phyloP scores from a whole-genome alignment of 2,113 vertebrate genomes.

The Pseudopodoces humilis region DNA sequence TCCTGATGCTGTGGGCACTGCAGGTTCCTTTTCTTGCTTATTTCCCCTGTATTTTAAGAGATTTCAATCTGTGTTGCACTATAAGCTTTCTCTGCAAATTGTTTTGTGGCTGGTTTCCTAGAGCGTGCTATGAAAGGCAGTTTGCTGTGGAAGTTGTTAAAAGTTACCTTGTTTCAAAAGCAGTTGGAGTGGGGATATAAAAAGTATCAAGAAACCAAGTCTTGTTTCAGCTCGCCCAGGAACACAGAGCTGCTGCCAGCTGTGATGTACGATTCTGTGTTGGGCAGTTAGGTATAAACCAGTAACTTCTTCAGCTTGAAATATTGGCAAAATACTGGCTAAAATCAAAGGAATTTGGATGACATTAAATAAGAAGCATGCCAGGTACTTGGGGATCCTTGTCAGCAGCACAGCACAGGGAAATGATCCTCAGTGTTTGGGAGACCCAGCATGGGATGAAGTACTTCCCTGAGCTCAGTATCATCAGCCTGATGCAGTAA shows the following conservation, averaged over 20 bases:
- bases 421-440: background rate
- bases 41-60: background rate
- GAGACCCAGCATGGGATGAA: background rate
- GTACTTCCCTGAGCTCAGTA: background rate
- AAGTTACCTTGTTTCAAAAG: background rate
- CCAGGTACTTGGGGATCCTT: background rate
- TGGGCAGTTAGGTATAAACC: background rate
- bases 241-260: background rate
- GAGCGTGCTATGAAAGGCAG: background rate
- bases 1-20: conserved; percentile 10
- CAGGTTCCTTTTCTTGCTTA: background rate
- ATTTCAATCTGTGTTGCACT: background rate
- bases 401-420: background rate
- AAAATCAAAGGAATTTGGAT: background rate
- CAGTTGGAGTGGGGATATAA: background rate
- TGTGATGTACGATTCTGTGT: background rate
- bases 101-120: background rate
- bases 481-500: background rate
- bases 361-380: background rate
- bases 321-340: background rate
- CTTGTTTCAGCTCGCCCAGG: background rate
- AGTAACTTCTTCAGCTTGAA: background rate
- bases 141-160: background rate
- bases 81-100: background rate
- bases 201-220: background rate